Base-by-base conservation (phyloP, 2,797 vertebrate species). In the Hippopotamyrus pictus region DNA sequence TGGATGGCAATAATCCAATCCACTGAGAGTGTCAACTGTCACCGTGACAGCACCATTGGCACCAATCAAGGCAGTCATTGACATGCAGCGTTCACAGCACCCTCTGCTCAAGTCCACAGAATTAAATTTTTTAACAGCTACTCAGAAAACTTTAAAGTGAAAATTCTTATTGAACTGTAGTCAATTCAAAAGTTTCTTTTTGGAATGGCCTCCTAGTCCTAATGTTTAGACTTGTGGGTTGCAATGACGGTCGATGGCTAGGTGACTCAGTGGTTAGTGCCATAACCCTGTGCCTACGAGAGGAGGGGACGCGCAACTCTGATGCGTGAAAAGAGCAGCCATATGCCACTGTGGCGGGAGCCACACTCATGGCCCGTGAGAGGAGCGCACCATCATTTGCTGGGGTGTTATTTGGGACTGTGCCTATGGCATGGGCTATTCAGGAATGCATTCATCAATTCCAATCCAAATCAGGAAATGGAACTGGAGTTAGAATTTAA, bases 251-350 rank as follows among this genome's bases (percentile, higher is more conserved):
- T 44, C 0, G 17, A 29, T n/a, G 73, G 37, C 73, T 41, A n/a
- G 25, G 14, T 69, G 73, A 73, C 1, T 73, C 29, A 33, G 73
- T 79, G 73, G 41, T 79, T 46, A 79, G 41, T 73, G 33, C 33
- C 5, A 37, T 37, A 17, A 25, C 29, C 5, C 65, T 73, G 25
- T 37, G 25, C 33, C 33, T 73, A 14, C 4, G 3, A 65, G 17
- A 37, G 5, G 76, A 54, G 54, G 59, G 76, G 37, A 37, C 2
- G 9, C 0, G 3, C 37, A n/a, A 69, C 73, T 90, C 4, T 88
- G 57, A 25, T 62, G 73, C 57, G 17, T 44, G 88, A 90, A 84
- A 88, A 88, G 54, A 37, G 22, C 14, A 17, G 14, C 85, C 85
- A 41, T 59, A 86, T 37, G 51, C 14, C 33, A 14, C 84, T 86